These are phyloP conservation scores for Oreochromis tanganicae DNA, from an alignment of 2,113 vertebrate genomes.

Conservation along the genomic window DNA sequence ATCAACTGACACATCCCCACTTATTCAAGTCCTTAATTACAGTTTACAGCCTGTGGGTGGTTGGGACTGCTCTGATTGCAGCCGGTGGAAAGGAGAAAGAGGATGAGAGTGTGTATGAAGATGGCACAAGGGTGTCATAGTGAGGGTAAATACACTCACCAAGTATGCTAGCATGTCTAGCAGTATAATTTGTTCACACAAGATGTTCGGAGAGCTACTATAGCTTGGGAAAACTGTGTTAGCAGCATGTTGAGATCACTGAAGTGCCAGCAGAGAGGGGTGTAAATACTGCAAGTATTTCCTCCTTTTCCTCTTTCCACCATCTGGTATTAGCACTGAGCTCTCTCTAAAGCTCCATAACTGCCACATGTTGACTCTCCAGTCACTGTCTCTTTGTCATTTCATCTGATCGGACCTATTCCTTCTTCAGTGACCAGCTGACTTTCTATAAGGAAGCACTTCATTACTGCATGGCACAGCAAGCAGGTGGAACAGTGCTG, in stretches of 20 bases:
- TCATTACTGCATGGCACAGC: conserved; percentile 57
- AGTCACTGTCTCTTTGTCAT: neutral
- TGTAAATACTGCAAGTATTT: neutral
- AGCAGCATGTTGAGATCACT: neutral
- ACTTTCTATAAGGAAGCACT: conserved; percentile 60
- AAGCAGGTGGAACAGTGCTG: conserved; percentile 21
- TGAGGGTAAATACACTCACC: neutral
- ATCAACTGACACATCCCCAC: conserved; percentile 47
- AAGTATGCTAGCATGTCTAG: neutral
- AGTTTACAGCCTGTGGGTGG: conserved; percentile 58
- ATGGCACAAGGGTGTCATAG: neutral
- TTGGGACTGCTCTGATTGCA: conserved; percentile 30
- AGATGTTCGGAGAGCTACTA: neutral
- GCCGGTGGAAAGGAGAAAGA: neutral
- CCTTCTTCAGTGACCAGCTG: conserved; percentile 58
- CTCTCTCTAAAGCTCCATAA: neutral
- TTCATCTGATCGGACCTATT: conserved; percentile 29
- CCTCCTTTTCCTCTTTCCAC: neutral
- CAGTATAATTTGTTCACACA: conserved; percentile 4
- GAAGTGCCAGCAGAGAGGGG: neutral
- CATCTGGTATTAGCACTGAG: neutral
- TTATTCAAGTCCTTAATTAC: conserved; percentile 67
- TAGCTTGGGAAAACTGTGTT: neutral
- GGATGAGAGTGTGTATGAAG: neutral
- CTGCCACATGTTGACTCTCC: neutral